phyloP scores from a whole-genome alignment of 2,797 vertebrate genomes.

The Florisuga fusca region DNA sequence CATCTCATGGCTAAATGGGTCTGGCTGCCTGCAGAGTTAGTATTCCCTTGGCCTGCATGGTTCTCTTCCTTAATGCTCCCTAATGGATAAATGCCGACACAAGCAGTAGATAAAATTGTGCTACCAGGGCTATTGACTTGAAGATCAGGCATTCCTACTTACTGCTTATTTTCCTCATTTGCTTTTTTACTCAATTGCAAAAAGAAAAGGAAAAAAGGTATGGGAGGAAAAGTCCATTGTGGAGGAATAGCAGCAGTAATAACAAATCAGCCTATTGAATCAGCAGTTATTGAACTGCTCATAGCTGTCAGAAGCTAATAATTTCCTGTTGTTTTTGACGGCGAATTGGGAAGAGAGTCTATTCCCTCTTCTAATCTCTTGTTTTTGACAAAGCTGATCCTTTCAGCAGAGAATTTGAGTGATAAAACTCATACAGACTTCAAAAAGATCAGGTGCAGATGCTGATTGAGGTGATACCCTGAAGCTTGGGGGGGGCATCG shows the following conservation, averaged over 20 bases:
- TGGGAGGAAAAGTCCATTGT: background rate
- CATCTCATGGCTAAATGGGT: background rate
- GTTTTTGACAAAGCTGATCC: background rate
- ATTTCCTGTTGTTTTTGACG: background rate
- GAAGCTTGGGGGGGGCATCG: background rate
- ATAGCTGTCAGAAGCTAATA: background rate
- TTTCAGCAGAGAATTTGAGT: background rate
- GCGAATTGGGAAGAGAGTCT: background rate
- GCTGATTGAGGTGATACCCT: background rate
- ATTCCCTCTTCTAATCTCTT: background rate
- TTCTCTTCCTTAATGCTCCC: background rate
- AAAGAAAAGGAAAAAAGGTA: background rate
- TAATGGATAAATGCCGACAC: conserved; percentile 9
- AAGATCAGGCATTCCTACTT: background rate
- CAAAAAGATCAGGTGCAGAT: background rate
- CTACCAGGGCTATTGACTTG: background rate
- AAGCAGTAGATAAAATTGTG: conserved; percentile 7
- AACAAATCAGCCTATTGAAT: background rate
- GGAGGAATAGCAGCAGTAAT: background rate
- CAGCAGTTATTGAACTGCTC: background rate
- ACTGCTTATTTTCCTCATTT: conserved; percentile 2
- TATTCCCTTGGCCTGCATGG: background rate
- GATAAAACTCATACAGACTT: background rate
- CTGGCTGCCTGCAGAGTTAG: background rate
- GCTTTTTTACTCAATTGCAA: background rate